Evolutionary conservation across 2,888 invertebrate genomes (phyloP).

Genomic region (Apamea anceps): DNA sequence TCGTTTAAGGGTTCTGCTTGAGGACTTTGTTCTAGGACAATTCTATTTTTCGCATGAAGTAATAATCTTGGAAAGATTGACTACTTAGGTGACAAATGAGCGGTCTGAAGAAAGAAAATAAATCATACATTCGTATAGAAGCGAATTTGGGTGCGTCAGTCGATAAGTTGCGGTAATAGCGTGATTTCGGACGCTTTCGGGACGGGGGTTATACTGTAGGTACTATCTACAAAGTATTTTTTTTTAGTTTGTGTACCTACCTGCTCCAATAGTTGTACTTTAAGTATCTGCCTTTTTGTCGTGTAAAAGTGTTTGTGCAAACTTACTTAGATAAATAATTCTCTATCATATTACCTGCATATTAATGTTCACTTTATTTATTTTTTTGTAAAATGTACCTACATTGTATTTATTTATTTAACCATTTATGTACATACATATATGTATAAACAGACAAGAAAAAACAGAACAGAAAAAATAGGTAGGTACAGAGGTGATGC

Average conservation of each 20-base stretch:
- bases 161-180: neutral
- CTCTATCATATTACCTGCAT: neutral
- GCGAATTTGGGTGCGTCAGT: neutral
- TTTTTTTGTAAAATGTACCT: neutral
- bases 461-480: no score
- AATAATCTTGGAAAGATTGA: neutral
- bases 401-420: no score
- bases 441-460: no score
- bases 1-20: neutral
- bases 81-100: no score
- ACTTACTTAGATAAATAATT: neutral
- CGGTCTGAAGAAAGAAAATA: neutral
- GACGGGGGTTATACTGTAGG: neutral
- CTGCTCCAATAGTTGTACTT: neutral
- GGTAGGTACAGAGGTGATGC: no score
- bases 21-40: neutral
- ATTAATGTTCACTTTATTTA: neutral
- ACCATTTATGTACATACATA: no score
- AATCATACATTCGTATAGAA: neutral
- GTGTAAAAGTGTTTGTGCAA: neutral
- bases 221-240: neutral
- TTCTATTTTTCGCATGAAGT: neutral
- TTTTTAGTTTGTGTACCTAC: no score
- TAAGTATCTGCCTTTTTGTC: no score
- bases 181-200: neutral